Evolutionary conservation across 2,888 invertebrate genomes (phyloP).

Genomic region (Hartigia nigra): DNA sequence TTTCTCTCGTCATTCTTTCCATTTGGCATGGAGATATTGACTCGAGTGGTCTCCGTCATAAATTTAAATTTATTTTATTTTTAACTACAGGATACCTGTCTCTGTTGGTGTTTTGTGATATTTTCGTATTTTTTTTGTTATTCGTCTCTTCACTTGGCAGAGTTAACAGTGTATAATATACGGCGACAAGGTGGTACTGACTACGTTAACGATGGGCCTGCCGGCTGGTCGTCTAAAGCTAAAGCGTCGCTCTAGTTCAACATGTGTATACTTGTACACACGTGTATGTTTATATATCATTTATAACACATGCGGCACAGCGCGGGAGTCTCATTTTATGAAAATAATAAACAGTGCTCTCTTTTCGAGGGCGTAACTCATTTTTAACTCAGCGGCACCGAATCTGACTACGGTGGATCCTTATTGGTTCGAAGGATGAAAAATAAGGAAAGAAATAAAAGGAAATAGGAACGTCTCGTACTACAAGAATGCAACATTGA

Average conservation of each 20-base stretch:
- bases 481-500: not conserved
- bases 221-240: not conserved
- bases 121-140: not conserved
- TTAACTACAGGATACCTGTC: not conserved
- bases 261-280: not conserved
- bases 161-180: not conserved
- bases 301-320: not conserved
- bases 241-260: not conserved
- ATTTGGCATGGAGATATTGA: not conserved
- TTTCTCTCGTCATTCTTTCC: not conserved
- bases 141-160: not conserved
- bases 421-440: not conserved
- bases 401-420: not conserved
- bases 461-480: not conserved
- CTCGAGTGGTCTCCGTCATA: not conserved
- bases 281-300: not conserved
- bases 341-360: constrained; percentile 5
- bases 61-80: not conserved
- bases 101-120: not conserved
- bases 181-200: not conserved
- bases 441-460: not conserved
- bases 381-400: constrained; percentile 10
- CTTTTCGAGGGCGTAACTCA: not conserved
- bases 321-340: not conserved
- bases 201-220: not conserved